Conservation (phyloP, 2,888 invertebrate genomes). For the Protophormia terraenovae region DNA sequence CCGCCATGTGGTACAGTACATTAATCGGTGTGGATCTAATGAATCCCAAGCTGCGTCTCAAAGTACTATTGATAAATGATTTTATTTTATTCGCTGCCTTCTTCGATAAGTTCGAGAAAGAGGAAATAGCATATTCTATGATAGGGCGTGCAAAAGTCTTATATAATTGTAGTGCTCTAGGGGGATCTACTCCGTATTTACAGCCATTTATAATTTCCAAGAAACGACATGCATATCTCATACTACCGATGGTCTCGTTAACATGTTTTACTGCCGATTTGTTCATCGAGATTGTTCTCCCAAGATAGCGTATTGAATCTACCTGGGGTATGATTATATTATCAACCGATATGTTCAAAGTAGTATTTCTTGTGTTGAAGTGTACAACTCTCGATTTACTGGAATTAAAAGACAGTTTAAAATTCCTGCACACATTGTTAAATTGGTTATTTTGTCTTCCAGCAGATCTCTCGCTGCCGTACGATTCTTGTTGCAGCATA, state of each 20-base stretch:
- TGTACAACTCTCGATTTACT: not conserved
- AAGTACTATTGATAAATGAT: not conserved
- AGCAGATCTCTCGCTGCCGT: not conserved
- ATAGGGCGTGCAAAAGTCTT: not conserved
- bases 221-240: not conserved
- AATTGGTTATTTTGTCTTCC: not conserved
- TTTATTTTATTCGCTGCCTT: not conserved
- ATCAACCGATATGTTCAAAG: not conserved
- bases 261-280: not conserved
- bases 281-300: not conserved
- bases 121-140: slow-evolving; percentile 9
- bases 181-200: not conserved
- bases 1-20: not conserved
- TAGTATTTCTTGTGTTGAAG: not conserved
- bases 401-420: not conserved
- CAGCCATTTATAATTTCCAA: not conserved
- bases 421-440: not conserved
- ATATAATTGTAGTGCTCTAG: not conserved
- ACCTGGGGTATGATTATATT: not conserved
- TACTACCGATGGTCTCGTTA: not conserved
- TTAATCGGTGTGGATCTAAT: not conserved
- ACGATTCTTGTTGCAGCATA: not conserved
- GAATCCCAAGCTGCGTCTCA: not conserved
- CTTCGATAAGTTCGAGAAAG: not conserved
- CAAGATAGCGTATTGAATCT: not conserved